These are phyloP conservation scores for Pseudolaguvia tuberculata DNA, from an alignment of 2,113 vertebrate genomes.

Conservation along the genomic window DNA sequence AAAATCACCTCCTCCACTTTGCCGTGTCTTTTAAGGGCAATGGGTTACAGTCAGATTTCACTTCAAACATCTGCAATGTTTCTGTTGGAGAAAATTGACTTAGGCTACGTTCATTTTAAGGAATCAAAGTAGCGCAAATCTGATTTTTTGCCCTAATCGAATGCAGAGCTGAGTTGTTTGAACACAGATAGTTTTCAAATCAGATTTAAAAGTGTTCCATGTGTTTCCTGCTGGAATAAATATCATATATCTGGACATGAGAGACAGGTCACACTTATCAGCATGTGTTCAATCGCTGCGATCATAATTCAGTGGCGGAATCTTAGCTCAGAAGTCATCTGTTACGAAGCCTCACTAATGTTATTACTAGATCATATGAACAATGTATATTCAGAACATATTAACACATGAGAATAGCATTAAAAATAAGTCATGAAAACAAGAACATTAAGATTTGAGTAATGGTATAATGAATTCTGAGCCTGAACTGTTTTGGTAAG, in stretches of 20 bases:
- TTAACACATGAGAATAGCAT: background rate
- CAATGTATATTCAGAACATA: background rate
- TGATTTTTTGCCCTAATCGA: background rate
- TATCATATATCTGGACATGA: background rate
- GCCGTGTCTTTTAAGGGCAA: background rate
- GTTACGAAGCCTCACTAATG: background rate
- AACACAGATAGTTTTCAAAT: conserved; percentile 6
- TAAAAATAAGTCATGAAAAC: no score
- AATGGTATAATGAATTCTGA: no score
- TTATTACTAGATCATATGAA: background rate
- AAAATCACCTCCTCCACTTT: background rate
- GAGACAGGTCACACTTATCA: background rate
- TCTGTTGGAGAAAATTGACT: background rate
- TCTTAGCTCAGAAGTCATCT: background rate
- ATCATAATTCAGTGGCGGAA: background rate
- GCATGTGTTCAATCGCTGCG: background rate
- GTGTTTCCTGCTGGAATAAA: background rate
- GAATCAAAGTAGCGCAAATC: background rate
- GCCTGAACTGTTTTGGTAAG: no score
- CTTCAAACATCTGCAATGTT: conserved; percentile 12
- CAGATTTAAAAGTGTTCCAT: conserved; percentile 8
- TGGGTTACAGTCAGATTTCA: conserved; percentile 18
- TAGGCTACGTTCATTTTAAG: background rate
- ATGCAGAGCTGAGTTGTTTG: background rate
- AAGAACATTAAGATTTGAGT: no score